Base-by-base conservation (phyloP, 2,888 invertebrate species). In the Eupithecia subumbrata region DNA sequence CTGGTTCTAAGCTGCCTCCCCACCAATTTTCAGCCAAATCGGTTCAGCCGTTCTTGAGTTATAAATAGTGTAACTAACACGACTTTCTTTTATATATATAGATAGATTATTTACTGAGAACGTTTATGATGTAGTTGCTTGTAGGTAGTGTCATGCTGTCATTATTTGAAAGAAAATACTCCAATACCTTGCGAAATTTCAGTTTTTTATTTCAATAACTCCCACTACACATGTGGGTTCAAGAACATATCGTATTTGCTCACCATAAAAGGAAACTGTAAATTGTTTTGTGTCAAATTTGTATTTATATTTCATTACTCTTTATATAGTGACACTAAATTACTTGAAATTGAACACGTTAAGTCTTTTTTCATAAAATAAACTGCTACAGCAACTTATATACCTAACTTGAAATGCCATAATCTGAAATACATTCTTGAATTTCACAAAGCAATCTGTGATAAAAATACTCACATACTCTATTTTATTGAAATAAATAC, bases 201-300 rank as follows among this genome's bases (percentile, higher is more conserved):
- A 34, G 34, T 30, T 12, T 34, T 64, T 64, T 64, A 56, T 70
- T 12, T n/a, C 34, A 37, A 22, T 52, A 73, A 76, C 80, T 73
- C 79, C 78, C 77, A 80, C 78, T 72, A 71, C 66, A 71, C 25
- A 71, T 71, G 77, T 77, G 71, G 76, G 69, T 76, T 76, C 71
- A 74, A 64, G 8, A 73, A 63, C 1, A 25, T 64, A 64, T 64
- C 18, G 9, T 5, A 81, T 83, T 84, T 85, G 83, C 75, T 75
- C 78, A 79, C 81, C 80, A 76, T 80, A 82, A 79, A 82, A 78
- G 78, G 82, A 84, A 82, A 84, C 83, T 82, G 82, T 79, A 76
- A 77, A 82, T 81, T 81, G 79, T 81, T 80, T 80, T 82, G 71
- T 82, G 85, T 83, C 76, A 60, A 78, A 69, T 81, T 81, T 82